Conservation (phyloP, 1,140 invertebrate species). For the Trachymyrmex septentrionalis region DNA sequence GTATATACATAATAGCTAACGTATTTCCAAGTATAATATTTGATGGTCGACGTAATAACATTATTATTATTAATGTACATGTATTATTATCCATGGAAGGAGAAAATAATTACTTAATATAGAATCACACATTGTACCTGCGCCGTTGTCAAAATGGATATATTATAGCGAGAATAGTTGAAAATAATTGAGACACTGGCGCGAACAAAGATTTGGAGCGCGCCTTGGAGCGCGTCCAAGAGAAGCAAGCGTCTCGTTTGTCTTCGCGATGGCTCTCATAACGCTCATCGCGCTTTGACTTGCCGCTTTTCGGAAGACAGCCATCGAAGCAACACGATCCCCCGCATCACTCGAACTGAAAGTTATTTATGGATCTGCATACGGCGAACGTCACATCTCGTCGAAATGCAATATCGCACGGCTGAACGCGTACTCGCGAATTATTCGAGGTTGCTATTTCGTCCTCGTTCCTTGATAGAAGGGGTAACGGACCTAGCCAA, state of each 20-base stretch:
- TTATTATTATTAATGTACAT: neutral
- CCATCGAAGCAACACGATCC: slow-evolving; percentile 52
- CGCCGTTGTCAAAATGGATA: slow-evolving; percentile 11
- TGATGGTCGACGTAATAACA: neutral
- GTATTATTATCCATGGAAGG: neutral
- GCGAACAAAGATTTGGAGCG: slow-evolving; percentile 43
- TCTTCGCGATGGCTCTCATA: slow-evolving; percentile 45
- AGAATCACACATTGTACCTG: neutral
- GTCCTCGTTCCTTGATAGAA: slow-evolving; percentile 35
- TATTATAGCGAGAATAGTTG: slow-evolving; percentile 2
- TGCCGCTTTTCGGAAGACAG: slow-evolving; percentile 19
- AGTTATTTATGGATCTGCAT: slow-evolving; percentile 60
- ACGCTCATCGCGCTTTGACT: slow-evolving; percentile 49
- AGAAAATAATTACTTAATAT: neutral
- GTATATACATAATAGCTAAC: neutral
- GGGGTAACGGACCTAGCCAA: slow-evolving; percentile 42
- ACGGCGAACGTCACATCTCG: neutral
- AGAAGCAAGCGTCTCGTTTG: slow-evolving; percentile 6
- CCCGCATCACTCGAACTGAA: slow-evolving; percentile 23
- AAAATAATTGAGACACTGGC: slow-evolving; percentile 64
- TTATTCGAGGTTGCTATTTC: slow-evolving; percentile 60
- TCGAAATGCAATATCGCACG: slow-evolving; percentile 61
- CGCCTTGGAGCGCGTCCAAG: slow-evolving; percentile 36
- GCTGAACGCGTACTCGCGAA: slow-evolving; percentile 44
- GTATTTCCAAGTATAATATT: slow-evolving; percentile 15